Evolutionary conservation across 2,888 invertebrate species (phyloP), one percentile per base, ranked within the genome.

Genomic region (Diaprepes abbreviatus): DNA sequence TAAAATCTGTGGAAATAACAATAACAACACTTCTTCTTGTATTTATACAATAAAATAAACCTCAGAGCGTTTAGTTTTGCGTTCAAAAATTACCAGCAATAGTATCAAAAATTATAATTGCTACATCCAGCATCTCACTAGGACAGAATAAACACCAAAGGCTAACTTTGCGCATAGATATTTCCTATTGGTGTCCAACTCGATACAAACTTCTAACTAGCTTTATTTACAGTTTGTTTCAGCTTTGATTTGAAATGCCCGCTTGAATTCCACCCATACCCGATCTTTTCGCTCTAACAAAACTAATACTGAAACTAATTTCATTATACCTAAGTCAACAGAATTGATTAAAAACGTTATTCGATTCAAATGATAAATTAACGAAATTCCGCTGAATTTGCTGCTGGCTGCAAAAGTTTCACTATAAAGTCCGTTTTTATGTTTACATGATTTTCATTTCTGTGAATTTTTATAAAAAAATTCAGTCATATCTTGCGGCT

Each of bases 321-420:
- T 64, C 40, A 43, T 64, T 64, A 64, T 64, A 40, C 54, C 54
- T 43, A 64, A 64, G 63, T 64, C 63, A 64, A 64, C 63, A 64
- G 54, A 54, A 54, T 54, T 64, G 63, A 64, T 64, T 54, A 64
- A 64, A 64, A 64, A 54, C 54, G 54, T 64, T 64, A 64, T 54
- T 12, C 54, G 33, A 40, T 16, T 43, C 40, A 64, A 31, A 28
- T 40, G 43, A 12, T 54, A 63, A 63, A 63, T 54, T 63, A 52
- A 62, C 52, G 31, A 33, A 64, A 64, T 54, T 52, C 43, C 31
- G 28, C 31, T 54, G 16, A 55, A 40, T 28, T 33, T 54, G 63
- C 40, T 54, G 31, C 40, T 12, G 54, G 54, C 43, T 12, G 9
- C 21, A 43, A 43, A 63, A 36, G 43, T 43, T 40, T 43, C 24